A percentile compares a stretch with the other conserved stretches of the same genome.
These are phyloP conservation scores for Aleadryas rufinucha DNA, from an alignment of 2,113 vertebrate species.

Conservation along the genomic window DNA sequence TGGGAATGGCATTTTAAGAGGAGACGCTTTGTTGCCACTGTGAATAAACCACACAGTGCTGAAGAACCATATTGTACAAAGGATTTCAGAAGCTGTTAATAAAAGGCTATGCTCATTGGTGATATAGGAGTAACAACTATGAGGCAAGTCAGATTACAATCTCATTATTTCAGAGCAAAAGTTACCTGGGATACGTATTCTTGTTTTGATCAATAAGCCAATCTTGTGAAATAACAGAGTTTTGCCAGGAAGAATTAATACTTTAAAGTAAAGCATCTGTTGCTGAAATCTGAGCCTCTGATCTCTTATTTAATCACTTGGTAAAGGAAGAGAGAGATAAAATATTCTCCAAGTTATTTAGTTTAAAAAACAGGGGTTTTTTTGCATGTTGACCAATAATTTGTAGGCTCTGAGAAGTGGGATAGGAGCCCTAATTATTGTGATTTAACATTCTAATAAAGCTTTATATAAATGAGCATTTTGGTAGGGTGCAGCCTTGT, in stretches of 20 bases:
- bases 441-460: background rate
- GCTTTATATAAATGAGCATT: background rate
- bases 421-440: background rate
- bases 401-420: background rate
- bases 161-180: conserved; percentile 8
- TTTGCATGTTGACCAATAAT: background rate
- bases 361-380: background rate
- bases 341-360: background rate
- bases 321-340: background rate
- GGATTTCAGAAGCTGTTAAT: background rate
- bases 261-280: background rate
- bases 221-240: background rate
- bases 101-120: background rate
- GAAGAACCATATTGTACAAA: background rate
- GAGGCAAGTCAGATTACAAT: background rate
- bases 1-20: background rate
- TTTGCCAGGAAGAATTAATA: background rate
- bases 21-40: background rate
- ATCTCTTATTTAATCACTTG: background rate
- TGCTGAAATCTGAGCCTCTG: background rate
- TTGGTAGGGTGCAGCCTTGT: background rate
- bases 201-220: background rate
- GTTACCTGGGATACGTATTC: background rate
- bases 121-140: background rate
- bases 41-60: background rate